Evolutionary conservation across 2,797 vertebrate genomes (phyloP).

Genomic region (Anguilla pacifica): DNA sequence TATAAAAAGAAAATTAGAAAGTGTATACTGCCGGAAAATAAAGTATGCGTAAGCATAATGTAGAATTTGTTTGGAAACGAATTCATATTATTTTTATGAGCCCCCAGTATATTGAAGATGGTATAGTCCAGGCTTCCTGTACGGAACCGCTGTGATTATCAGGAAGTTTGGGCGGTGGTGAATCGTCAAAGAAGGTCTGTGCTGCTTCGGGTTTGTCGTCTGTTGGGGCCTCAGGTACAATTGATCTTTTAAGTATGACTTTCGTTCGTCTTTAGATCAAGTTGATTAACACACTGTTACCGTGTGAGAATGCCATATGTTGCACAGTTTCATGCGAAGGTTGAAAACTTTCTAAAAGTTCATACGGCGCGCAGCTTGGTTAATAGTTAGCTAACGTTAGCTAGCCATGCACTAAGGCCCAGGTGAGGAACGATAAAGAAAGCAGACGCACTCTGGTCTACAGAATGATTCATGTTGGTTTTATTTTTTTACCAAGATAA

Average conservation of each 20-base stretch:
- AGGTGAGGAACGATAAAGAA: background rate
- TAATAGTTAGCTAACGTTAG: background rate
- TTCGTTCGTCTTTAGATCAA: background rate
- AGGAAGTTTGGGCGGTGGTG: conserved; percentile 85
- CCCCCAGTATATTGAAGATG: conserved; percentile 44
- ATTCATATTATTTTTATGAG: background rate
- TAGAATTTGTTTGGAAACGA: background rate
- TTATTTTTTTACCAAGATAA: background rate
- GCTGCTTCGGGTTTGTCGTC: conserved; percentile 30
- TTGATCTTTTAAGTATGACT: background rate
- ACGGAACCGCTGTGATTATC: conserved; percentile 51
- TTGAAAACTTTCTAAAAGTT: background rate
- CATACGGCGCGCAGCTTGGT: background rate
- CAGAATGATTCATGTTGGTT: background rate
- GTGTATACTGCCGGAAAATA: conserved; percentile 28
- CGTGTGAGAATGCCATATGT: too few species aligned
- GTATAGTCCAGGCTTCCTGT: conserved; percentile 55
- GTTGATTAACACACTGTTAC: background rate
- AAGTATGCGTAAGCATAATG: conserved; percentile 7
- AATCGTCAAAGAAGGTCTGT: conserved; percentile 49
- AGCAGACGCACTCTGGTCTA: background rate
- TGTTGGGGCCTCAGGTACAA: conserved; percentile 62
- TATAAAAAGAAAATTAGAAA: background rate
- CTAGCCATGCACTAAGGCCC: background rate
- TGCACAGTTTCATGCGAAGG: background rate